Percentiles rank a stretch among this genome's conserved stretches.
Evolutionary conservation across 2,113 vertebrate genomes (phyloP).

Genomic region (Lathamus discolor): DNA sequence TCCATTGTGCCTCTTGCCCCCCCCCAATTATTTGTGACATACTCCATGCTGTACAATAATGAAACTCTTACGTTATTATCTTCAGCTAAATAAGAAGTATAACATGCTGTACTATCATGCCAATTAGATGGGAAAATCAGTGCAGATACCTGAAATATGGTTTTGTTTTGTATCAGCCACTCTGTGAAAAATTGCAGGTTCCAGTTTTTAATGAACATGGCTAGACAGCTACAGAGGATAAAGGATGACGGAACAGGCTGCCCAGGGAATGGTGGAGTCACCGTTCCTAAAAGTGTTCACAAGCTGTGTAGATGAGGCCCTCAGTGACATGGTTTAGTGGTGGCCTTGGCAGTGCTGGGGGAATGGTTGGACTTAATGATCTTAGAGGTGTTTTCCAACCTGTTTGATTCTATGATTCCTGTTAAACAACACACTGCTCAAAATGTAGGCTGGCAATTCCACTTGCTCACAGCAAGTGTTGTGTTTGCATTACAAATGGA

Average conservation of each 20-base stretch:
- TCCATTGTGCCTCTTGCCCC: background rate
- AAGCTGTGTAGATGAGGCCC: too few relatives aligned
- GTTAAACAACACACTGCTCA: background rate
- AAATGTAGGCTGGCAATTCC: background rate
- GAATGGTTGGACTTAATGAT: background rate
- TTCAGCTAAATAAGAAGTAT: constrained; percentile 37
- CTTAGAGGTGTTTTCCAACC: background rate
- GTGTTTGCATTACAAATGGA: background rate
- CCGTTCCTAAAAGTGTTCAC: too few relatives aligned
- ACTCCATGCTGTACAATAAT: background rate
- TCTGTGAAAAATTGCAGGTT: constrained; percentile 52
- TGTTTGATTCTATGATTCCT: background rate
- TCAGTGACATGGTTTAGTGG: too few relatives aligned
- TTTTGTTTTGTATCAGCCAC: constrained; percentile 56
- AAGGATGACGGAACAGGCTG: background rate
- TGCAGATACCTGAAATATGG: constrained; percentile 43
- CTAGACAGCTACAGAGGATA: constrained; percentile 56
- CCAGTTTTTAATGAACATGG: constrained; percentile 50
- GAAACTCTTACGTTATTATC: constrained; percentile 39
- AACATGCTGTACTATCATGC: constrained; percentile 3
- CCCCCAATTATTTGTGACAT: constrained; percentile 27
- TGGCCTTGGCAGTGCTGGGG: too few relatives aligned
- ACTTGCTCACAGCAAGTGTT: background rate
- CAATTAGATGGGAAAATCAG: constrained; percentile 45
- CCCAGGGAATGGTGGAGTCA: too few relatives aligned